phyloP scores from a whole-genome alignment of 2,113 vertebrate species.

The Lathamus discolor region DNA sequence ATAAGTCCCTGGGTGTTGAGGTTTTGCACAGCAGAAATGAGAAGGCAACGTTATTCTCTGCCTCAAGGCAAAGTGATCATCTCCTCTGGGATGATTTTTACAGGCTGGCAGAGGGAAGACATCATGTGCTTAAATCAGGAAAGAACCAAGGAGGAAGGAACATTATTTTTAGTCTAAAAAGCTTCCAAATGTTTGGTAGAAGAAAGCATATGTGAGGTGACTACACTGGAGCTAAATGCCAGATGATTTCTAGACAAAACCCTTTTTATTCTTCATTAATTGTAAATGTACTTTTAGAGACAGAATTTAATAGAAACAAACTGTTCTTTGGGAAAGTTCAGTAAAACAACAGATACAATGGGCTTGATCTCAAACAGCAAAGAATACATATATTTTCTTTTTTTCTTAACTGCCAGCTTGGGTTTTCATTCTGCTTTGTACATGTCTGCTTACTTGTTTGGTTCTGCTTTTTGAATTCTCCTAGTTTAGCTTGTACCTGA shows the following conservation, averaged over 20 bases:
- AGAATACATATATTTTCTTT: neutral
- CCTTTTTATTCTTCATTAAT: neutral
- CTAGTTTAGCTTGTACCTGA: neutral
- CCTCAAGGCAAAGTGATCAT: neutral
- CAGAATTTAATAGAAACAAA: neutral
- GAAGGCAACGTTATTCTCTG: neutral
- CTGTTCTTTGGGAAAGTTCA: neutral
- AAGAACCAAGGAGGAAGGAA: neutral
- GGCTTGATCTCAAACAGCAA: neutral
- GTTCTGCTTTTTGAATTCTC: neutral
- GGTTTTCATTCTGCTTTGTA: neutral
- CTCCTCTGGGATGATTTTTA: neutral
- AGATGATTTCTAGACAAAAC: neutral
- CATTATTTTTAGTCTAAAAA: neutral
- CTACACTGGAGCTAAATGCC: neutral
- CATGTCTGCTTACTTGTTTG: neutral
- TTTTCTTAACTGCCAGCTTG: neutral
- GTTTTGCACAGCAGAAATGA: neutral
- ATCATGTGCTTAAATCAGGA: neutral
- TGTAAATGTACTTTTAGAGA: neutral
- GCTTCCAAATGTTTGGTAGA: neutral
- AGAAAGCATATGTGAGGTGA: neutral
- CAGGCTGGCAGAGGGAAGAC: neutral
- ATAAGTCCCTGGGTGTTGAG: neutral
- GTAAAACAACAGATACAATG: neutral